These are phyloP conservation scores for Tiliqua scincoides DNA, from an alignment of 2,113 vertebrate genomes.

Conservation along the genomic window DNA sequence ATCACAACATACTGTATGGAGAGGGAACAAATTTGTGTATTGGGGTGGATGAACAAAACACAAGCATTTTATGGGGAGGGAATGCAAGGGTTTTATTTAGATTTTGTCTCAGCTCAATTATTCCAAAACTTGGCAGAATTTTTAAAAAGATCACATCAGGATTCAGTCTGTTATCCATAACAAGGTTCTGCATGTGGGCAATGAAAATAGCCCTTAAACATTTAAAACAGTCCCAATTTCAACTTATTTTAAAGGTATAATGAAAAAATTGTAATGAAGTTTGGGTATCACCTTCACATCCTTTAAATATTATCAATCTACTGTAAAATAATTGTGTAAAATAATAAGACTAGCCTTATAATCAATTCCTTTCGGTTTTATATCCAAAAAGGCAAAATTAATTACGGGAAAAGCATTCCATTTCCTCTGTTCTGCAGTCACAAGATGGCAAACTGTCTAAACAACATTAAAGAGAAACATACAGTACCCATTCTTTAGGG, in stretches of 20 bases:
- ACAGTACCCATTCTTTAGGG: not conserved
- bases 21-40: constrained; percentile 27
- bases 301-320: not conserved
- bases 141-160: not conserved
- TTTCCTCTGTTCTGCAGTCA: not conserved
- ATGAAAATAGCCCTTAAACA: constrained; percentile 5
- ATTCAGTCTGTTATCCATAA: not conserved
- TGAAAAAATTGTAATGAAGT: not conserved
- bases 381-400: constrained; percentile 9
- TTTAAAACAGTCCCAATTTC: not conserved
- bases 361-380: not conserved
- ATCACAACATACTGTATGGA: constrained; percentile 12
- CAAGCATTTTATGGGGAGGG: constrained; percentile 3
- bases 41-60: not conserved
- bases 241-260: not conserved
- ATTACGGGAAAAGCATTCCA: not conserved
- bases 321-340: constrained; percentile 6
- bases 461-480: constrained; percentile 17
- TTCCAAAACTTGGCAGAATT: not conserved
- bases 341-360: not conserved
- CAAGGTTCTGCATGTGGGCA: not conserved
- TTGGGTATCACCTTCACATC: not conserved
- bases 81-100: constrained; percentile 1
- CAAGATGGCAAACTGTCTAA: not conserved
- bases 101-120: not conserved